A percentile compares a stretch with the other conserved stretches of the same genome.
Conservation (phyloP, 2,797 vertebrate species). For the Hoplostethus atlanticus region DNA sequence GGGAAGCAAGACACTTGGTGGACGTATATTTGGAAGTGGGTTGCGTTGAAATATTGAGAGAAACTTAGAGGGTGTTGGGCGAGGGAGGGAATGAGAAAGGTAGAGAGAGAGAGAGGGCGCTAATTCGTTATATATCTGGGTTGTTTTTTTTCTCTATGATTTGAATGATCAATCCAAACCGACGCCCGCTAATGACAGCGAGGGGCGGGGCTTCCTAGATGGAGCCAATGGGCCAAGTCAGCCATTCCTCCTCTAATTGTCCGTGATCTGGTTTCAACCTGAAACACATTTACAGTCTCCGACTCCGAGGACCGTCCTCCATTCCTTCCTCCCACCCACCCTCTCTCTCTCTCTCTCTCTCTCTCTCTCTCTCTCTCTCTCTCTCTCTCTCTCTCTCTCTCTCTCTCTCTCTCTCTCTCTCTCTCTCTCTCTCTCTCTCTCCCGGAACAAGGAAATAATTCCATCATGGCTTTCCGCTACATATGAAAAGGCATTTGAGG, state of each 20-base stretch:
- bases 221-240: conserved; percentile 49
- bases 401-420: conserved; percentile 8
- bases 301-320: conserved; percentile 43
- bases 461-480: conserved; percentile 35
- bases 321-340: conserved; percentile 19
- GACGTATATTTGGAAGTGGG: conserved; percentile 27
- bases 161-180: conserved; percentile 49
- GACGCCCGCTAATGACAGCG: conserved; percentile 47
- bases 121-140: conserved; percentile 3
- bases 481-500: conserved; percentile 28
- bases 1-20: background rate
- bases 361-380: conserved; percentile 1
- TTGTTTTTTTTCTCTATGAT: conserved; percentile 28
- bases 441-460: conserved; percentile 1
- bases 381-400: conserved; percentile 3
- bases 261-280: conserved; percentile 71
- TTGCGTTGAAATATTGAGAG: conserved; percentile 12
- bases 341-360: conserved; percentile 14
- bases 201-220: conserved; percentile 48
- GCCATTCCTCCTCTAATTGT: conserved; percentile 73
- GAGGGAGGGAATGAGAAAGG: background rate
- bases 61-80: conserved; percentile 4
- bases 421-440: conserved; percentile 1
- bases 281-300: conserved; percentile 61
- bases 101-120: conserved; percentile 19